Evolutionary conservation across 2,888 invertebrate genomes (phyloP), one percentile per base, ranked within the genome.

Genomic region (Andrena bucephala): DNA sequence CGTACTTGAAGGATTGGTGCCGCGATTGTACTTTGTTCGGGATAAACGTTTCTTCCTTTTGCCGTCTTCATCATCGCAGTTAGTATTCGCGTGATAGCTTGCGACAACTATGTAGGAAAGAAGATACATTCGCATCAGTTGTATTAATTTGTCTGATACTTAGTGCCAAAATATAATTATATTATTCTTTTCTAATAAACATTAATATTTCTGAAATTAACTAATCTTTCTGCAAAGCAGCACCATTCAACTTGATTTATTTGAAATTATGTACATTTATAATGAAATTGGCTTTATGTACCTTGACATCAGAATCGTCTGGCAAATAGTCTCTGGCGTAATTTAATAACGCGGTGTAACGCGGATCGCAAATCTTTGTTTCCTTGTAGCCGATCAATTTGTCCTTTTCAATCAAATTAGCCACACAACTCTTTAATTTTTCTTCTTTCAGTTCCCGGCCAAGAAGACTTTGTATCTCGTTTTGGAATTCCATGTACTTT

Each of bases 401-500:
- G 20, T 89, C 78, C 10, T 85, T 89, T 24, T 87, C 84, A n/a
- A 86, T 83, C 10, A 90, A 70, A n/a, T 70, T 68, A 10, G 81
- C 83, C 8, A 92, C 59, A 54, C 89, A 89, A 36, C 85, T 85
- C 20, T 73, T 88, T 36, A 93, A 74, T 16, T 85, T 84, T 0
- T 91, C 89, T n/a, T 88, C 86, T 60, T 89, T 90, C 4, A 91
- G 89, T 66, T 89, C 85, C 24, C 75, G 77, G 5, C 93, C 93
- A 33, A 93, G 73, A 2, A 80, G 66, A 20, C 71, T 87, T 69
- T 88, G 90, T 33, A 92, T 66, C 50, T 89, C 89, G 27, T 66
- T 62, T 83, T 91, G 89, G 59, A 93, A 92, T 36, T 91, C 87
- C 89, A 89, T 89, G 65, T 89, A 93, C 93, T 93, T 73, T 42